Evolutionary conservation across 2,113 vertebrate species (phyloP), one percentile per base, ranked within the genome.

Genomic region (Anthoscopus minutus): DNA sequence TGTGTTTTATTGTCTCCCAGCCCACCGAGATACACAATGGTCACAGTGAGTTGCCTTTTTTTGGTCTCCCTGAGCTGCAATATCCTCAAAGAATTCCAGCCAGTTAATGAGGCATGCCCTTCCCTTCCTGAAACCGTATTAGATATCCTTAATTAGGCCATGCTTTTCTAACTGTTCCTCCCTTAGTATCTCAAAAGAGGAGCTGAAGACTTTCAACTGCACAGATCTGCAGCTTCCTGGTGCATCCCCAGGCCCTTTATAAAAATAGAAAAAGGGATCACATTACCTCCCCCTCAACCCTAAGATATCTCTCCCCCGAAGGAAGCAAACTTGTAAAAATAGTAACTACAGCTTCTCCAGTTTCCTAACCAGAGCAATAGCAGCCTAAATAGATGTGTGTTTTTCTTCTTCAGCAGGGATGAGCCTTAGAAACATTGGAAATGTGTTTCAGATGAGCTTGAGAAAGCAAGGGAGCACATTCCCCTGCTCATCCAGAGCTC

Each of bases 121-220:
- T 97, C 96, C 86, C 83, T 97, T 97, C 97, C 96, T 96, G 96
- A 95, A 94, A 96, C 93, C 91, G 74, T 96, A 97, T 97, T 97
- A 95, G 96, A 97, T 97, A 96, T 93, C 96, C 89, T 94, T 95
- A 97, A 97, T 98, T 97, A 98, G 97, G 96, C 95, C 94, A 93
- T 94, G 94, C 91, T 96, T 96, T 96, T 97, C 95, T 92, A 82
- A 96, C 92, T 84, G 64, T 94, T 96, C 96, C 94, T 96, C 95
- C 93, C 88, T 86, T 80, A 95, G 93, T 96, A 96, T 86, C 93
- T 96, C 88, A 89, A 89, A 92, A 96, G 94, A 90, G 40, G 53
- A 90, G 90, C 90, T 94, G 95, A 96, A 94, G 86, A 95, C 88
- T 96, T 96, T 93, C 92, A 92, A 93, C 92, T 95, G 89, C 87